Base-by-base conservation (phyloP, 1,140 invertebrate genomes). In the Mycetomoellerius zeteki region DNA sequence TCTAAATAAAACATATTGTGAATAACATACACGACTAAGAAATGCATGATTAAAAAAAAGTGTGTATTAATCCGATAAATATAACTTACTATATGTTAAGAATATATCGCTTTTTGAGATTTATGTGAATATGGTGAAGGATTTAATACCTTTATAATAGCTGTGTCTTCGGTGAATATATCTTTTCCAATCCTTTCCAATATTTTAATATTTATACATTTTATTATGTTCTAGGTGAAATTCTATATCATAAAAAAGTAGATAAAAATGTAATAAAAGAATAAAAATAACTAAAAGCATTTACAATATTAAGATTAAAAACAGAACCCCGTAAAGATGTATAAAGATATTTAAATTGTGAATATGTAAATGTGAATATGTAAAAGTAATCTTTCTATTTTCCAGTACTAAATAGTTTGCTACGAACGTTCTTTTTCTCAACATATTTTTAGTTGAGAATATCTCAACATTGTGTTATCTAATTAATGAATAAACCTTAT, bases 1-100 rank as follows among this genome's bases (percentile, higher is more conserved):
- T 65, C 19, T 2, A 64, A 37, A 67, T 81, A 56, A 24, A 56
- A 43, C 1, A 54, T 24, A 50, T 64, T 56, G 21, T 81, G 69
- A 56, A 43, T 71, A 58, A 71, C 24, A 58, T 52, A 5, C n/a
- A 19, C 1, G 6, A 10, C 5, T 33, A 37, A 54, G 30, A 69
- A 19, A 54, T 33, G 16, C 21, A 58, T 5, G 0, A 81, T 64
- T 50, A n/a, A 37, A 43, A 52, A 33, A 16, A 65, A 43, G 1
- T 47, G 4, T 2, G 1, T 65, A 10, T 14, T 56, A 72, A 47
- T 0, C 1, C n/a, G 14, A 71, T 56, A 50, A 16, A 8, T 56
- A 21, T 43, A 7, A 12, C 2, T 8, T 37, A 37, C 37, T 43
- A 12, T 10, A 8, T 56, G 5, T 77, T 60, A 27, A 27, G 21